Conservation (phyloP, 2,113 vertebrate genomes). For the Brienomyrus brachyistius region DNA sequence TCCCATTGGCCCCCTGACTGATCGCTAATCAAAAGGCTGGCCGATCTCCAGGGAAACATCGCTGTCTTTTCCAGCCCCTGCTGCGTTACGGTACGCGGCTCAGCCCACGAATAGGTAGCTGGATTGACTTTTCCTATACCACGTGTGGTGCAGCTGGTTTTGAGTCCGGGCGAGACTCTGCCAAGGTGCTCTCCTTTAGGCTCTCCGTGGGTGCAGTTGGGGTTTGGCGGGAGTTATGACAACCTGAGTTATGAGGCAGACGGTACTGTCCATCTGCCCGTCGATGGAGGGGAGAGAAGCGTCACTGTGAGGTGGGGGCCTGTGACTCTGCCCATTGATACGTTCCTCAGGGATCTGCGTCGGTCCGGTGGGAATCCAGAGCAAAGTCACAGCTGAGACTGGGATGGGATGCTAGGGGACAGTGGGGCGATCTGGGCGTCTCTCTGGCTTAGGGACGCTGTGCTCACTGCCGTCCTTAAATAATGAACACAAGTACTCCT, state of each 20-base stretch:
- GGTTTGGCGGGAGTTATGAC: background rate
- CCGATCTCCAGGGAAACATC: background rate
- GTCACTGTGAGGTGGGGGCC: background rate
- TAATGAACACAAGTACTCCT: background rate
- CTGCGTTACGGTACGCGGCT: background rate
- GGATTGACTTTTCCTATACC: background rate
- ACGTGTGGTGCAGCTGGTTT: background rate
- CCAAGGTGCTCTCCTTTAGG: background rate
- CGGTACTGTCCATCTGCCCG: background rate
- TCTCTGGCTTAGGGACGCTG: background rate
- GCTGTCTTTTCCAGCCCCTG: background rate
- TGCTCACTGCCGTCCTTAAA: background rate
- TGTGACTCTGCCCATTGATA: background rate
- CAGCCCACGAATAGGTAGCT: background rate
- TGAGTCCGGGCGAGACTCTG: background rate
- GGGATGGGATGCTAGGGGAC: background rate
- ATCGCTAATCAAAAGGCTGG: background rate
- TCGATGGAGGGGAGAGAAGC: background rate
- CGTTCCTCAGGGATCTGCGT: background rate
- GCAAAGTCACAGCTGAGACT: background rate
- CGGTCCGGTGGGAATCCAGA: background rate
- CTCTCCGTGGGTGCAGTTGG: background rate
- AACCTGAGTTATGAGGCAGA: background rate
- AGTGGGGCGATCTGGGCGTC: background rate
- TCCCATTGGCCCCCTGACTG: background rate